Conservation (phyloP, 2,113 vertebrate species). For the Melanocharis versteri region DNA sequence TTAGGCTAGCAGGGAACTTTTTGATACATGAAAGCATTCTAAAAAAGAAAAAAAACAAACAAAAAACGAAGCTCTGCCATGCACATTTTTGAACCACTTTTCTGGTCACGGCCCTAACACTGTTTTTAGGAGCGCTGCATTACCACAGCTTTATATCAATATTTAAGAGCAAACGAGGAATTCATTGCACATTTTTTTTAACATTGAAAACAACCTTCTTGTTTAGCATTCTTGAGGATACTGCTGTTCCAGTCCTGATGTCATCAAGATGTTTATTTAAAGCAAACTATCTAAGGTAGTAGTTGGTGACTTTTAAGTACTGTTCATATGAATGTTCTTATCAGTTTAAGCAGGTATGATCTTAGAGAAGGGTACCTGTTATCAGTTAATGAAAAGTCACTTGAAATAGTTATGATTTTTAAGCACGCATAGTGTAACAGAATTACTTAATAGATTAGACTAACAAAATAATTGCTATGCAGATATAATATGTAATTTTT, state of each 20-base stretch:
- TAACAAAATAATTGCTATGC: background rate
- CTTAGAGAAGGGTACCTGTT: background rate
- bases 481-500: background rate
- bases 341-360: background rate
- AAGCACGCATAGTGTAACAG: background rate
- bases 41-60: background rate
- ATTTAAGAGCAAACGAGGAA: background rate
- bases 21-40: constrained; percentile 30
- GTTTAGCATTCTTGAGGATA: constrained; percentile 53
- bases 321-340: constrained; percentile 9
- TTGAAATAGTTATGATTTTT: constrained; percentile 16
- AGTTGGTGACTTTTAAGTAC: constrained; percentile 8
- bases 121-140: background rate
- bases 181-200: constrained; percentile 11
- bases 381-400: background rate
- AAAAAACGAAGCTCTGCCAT: background rate
- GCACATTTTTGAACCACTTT: background rate
- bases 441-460: background rate
- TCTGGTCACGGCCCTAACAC: background rate
- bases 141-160: background rate
- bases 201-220: constrained; percentile 33
- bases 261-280: constrained; percentile 22
- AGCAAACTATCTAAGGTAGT: constrained; percentile 2
- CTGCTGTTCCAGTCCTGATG: constrained; percentile 9
- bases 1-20: constrained; percentile 62